Percentiles rank a stretch among this genome's conserved stretches.
These are phyloP conservation scores for Perca flavescens DNA, from an alignment of 2,113 vertebrate genomes.

Conservation along the genomic window DNA sequence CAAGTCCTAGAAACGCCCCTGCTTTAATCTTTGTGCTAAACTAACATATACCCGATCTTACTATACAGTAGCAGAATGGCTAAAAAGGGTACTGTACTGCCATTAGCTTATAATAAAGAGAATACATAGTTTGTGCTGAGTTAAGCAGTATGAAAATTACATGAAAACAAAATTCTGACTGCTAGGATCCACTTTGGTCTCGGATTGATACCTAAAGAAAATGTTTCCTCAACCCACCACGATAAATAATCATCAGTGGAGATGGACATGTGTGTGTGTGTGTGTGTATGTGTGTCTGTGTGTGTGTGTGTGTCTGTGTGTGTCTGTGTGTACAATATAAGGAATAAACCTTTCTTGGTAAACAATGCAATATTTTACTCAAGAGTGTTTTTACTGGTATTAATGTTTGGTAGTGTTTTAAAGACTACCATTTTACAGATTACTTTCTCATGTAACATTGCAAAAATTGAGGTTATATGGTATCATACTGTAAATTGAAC, in stretches of 20 bases:
- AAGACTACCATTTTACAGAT: not conserved
- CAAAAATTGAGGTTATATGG: slow-evolving; percentile 8
- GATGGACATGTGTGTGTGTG: not conserved
- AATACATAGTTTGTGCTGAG: slow-evolving; percentile 1
- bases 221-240: not conserved
- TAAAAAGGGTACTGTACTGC: not conserved
- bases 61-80: too few relatives aligned
- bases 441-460: slow-evolving; percentile 12
- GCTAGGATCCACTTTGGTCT: not conserved
- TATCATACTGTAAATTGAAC: not conserved
- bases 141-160: not conserved
- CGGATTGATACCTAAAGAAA: slow-evolving; percentile 7
- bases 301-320: not conserved
- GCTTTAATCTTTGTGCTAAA: not conserved
- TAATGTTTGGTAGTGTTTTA: slow-evolving; percentile 3
- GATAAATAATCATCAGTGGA: not conserved
- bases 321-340: slow-evolving; percentile 7
- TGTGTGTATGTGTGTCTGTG: too few relatives aligned
- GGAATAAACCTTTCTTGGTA: not conserved
- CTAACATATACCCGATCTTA: not conserved
- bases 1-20: too few relatives aligned
- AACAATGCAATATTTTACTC: slow-evolving; percentile 19
- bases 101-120: not conserved
- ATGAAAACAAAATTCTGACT: slow-evolving; percentile 16
- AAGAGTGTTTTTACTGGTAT: not conserved